Evolutionary conservation across 1,140 invertebrate genomes (phyloP), one percentile per base, ranked within the genome.

Genomic region (Trichomalopsis sarcophagae): DNA sequence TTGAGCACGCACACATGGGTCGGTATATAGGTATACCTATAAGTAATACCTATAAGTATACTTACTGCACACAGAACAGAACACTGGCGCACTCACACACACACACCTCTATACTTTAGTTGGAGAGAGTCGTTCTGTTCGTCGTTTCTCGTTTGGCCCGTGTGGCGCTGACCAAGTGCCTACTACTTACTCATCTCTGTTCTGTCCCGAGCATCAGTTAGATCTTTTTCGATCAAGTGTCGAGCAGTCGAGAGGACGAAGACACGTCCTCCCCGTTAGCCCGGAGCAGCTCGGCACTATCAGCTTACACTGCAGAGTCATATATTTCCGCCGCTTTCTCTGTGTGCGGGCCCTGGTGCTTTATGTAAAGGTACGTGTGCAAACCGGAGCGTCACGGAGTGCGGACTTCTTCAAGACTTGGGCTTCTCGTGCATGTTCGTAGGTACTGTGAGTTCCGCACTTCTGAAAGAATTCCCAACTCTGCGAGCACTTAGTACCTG

Each of bases 311-410:
- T 21, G 4, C 55, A 21, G 62, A 84, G 27, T 74, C 75, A 74
- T 47, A 77, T 75, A 86, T 84, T 85, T 78, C n/a, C 44, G 13
- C 36, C 73, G 30, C 82, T 75, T 30, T 85, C 73, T 82, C 30
- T 30, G 40, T 27, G 17, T 82, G 33, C 33, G 40, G 17, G 27
- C 44, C 21, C 33, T 55, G 3, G 78, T 2, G 66, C 21, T 17
- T 23, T 14, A 17, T 80, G 17, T 17, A 21, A 17, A 17, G 50
- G 50, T 55, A 55, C 17, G 50, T 55, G 50, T 55, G 50, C 50
- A 14, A 55, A 21, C 55, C 55, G 55, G 55, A 62, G 55, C 55
- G 55, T 62, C 55, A 1, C 17, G 4, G 55, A 44, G 40, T 44
- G 6, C 55, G 17, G 0, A 62, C 21, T 62, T 62, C 55, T 7